Percentiles rank a stretch among this genome's conserved stretches.
These are phyloP conservation scores for Crotalus horridus DNA, from an alignment of 2,113 vertebrate species.

Conservation along the genomic window DNA sequence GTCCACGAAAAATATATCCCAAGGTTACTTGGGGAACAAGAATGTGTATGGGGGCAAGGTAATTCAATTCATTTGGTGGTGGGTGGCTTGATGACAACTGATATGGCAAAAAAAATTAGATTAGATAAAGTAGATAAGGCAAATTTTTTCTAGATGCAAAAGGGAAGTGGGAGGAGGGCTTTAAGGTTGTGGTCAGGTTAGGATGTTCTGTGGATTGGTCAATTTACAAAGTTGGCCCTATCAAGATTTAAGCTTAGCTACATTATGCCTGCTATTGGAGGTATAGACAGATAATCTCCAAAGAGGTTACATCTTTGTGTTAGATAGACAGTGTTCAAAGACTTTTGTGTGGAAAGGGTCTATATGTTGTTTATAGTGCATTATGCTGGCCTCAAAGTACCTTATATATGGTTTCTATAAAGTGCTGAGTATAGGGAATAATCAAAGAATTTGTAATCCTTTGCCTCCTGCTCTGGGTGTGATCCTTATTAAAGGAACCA, in stretches of 20 bases:
- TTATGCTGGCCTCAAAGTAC: not conserved
- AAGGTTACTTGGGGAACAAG: not conserved
- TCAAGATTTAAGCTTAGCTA: not conserved
- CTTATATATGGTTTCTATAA: not conserved
- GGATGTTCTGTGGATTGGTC: not conserved
- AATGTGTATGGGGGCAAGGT: not conserved
- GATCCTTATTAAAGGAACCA: not conserved
- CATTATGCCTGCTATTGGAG: not conserved
- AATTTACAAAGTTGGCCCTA: not conserved
- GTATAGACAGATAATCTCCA: not conserved
- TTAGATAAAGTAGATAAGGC: not conserved
- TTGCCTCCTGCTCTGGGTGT: not conserved
- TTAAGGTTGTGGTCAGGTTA: not conserved
- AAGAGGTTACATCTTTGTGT: not conserved
- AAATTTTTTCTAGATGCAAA: not conserved
- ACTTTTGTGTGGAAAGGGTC: not conserved
- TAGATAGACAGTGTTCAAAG: not conserved
- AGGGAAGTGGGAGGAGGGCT: not conserved
- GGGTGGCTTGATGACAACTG: not conserved
- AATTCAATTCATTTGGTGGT: not conserved
- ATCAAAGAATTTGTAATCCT: not conserved
- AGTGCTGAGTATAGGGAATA: not conserved
- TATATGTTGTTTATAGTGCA: not conserved
- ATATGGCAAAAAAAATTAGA: not conserved
- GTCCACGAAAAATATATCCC: not conserved